phyloP scores from a whole-genome alignment of 2,113 vertebrate genomes.

The Hirundichthys speculiger region DNA sequence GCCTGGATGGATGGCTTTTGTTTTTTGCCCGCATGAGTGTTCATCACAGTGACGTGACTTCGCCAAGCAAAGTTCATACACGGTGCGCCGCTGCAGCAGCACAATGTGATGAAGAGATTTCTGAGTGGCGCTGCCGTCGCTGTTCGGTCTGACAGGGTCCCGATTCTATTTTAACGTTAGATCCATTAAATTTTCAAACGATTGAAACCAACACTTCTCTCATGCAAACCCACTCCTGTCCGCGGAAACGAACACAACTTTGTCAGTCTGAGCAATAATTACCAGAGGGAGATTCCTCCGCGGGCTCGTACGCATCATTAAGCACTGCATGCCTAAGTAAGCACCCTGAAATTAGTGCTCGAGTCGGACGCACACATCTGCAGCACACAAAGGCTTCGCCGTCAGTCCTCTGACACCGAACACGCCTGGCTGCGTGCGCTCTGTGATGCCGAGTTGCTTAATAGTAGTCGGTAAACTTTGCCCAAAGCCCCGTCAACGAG shows the following conservation, averaged over 20 bases:
- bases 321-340: constrained; percentile 50
- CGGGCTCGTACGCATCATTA: constrained; percentile 40
- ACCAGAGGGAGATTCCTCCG: constrained; percentile 28
- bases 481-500: constrained; percentile 28
- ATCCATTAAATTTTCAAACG: not conserved
- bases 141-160: not conserved
- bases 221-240: not conserved
- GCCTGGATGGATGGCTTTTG: too few species aligned
- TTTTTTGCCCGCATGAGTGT: too few species aligned
- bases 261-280: constrained; percentile 39
- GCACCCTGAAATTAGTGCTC: constrained; percentile 57
- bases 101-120: too few species aligned
- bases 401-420: constrained; percentile 34
- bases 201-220: constrained; percentile 4
- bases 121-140: too few species aligned
- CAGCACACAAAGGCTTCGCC: constrained; percentile 34
- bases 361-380: constrained; percentile 30
- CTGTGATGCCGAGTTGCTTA: constrained; percentile 50
- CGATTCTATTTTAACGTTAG: not conserved
- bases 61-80: too few species aligned
- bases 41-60: too few species aligned
- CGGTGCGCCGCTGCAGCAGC: too few species aligned
- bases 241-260: constrained; percentile 7
- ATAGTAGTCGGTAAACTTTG: constrained; percentile 59
- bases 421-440: constrained; percentile 33